Percentiles rank a stretch among this genome's conserved stretches.
phyloP scores from a whole-genome alignment of 2,113 vertebrate species.

The Scomber scombrus region DNA sequence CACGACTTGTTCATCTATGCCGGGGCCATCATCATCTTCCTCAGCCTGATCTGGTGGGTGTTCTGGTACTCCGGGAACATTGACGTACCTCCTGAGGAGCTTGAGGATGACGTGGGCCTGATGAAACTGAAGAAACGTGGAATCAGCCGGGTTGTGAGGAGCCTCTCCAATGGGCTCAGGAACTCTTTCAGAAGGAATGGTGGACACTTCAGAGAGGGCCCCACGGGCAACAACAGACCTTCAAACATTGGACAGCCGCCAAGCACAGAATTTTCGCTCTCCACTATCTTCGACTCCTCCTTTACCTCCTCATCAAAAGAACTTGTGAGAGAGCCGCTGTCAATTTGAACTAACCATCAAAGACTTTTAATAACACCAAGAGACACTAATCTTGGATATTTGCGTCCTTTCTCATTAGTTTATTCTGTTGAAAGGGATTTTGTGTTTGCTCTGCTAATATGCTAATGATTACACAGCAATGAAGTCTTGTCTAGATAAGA shows the following conservation, averaged over 20 bases:
- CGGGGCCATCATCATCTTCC: slow-evolving; percentile 90
- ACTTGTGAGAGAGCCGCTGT: slow-evolving; percentile 65
- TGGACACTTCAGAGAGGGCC: not conserved
- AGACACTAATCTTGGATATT: slow-evolving; percentile 16
- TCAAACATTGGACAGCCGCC: not conserved
- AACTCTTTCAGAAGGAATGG: slow-evolving; percentile 72
- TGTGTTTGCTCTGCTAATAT: slow-evolving; percentile 28
- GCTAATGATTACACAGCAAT: slow-evolving; percentile 70
- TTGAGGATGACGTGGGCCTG: slow-evolving; percentile 83
- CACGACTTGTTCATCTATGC: slow-evolving; percentile 91
- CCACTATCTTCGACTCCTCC: slow-evolving; percentile 49
- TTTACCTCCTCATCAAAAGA: slow-evolving; percentile 37
- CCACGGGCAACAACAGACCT: not conserved
- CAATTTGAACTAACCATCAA: slow-evolving; percentile 57
- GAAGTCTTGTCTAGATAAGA: slow-evolving; percentile 44
- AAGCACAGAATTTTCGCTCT: slow-evolving; percentile 49
- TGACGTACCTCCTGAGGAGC: slow-evolving; percentile 86
- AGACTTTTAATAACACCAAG: not conserved
- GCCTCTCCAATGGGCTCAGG: slow-evolving; percentile 74
- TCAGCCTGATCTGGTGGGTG: slow-evolving; percentile 95
- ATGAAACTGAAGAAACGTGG: slow-evolving; percentile 57
- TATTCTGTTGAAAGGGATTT: slow-evolving; percentile 6
- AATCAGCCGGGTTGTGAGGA: slow-evolving; percentile 61
- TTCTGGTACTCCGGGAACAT: slow-evolving; percentile 96
- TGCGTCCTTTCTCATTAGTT: not conserved